A percentile compares a stretch with the other conserved stretches of the same genome.
Conservation (phyloP, 2,888 invertebrate genomes). For the Anthrax anthrax region DNA sequence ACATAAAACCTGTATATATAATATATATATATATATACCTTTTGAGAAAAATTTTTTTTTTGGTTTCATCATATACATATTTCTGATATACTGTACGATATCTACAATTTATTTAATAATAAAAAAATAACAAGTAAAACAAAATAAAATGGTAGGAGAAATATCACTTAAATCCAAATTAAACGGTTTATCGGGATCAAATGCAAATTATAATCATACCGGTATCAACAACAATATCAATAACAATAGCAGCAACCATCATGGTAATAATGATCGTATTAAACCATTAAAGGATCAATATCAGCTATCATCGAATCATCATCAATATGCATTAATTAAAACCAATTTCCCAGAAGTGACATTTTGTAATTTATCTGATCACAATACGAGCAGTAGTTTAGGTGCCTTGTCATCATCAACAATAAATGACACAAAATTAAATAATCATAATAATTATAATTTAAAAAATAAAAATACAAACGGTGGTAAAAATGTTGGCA, state of each 20-base stretch:
- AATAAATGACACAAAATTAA: background rate
- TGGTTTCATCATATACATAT: too few species aligned
- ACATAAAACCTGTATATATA: too few species aligned
- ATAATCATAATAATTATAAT: background rate
- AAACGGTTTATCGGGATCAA: constrained; percentile 6
- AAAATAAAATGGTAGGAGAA: constrained; percentile 5
- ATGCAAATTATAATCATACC: background rate
- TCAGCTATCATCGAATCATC: background rate
- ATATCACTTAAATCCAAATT: background rate
- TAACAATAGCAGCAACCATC: background rate
- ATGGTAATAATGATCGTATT: background rate
- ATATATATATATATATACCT: too few species aligned
- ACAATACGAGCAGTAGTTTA: constrained; percentile 9
- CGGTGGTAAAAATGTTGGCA: too few species aligned
- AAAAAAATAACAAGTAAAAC: background rate
- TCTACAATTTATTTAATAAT: too few species aligned
- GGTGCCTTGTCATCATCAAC: background rate
- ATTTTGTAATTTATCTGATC: constrained; percentile 28
- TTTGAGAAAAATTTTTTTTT: too few species aligned
- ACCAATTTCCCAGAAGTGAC: constrained; percentile 29
- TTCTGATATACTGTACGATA: too few species aligned
- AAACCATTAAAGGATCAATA: background rate
- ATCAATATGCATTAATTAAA: background rate
- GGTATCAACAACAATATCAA: background rate
- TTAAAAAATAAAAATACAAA: constrained; percentile 14